Base-by-base conservation (phyloP, 1,140 invertebrate species). In the Apis florea region DNA sequence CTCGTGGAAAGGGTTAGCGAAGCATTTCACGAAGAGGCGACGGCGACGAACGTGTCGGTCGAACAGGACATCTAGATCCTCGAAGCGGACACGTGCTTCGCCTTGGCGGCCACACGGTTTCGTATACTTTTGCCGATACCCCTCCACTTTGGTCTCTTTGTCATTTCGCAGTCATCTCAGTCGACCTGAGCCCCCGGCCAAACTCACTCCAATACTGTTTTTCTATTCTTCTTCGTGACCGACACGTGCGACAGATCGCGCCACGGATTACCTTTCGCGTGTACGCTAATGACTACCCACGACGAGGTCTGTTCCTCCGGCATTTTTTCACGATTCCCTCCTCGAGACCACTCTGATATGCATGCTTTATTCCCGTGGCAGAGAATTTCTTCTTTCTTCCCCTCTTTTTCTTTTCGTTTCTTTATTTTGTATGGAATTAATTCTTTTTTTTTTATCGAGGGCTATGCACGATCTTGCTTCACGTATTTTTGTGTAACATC, bases 1-100 rank as follows among this genome's bases (percentile, higher is more conserved):
- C 12, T 61, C 24, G n/a, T 58, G 40, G 56, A 64, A 54, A 49
- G 69, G 53, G 26, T 67, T 67, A 82, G 83, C 85, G 78, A 88
- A 82, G 83, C 87, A 89, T 83, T 92, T 92, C 90, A 90, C 88
- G 89, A 83, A 90, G 89, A 83, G 89, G 87, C 91, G n/a, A n/a
- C 90, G 83, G 79, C 83, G 89, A 90, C 86, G 90, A 91, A 90
- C 86, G 85, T 87, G 88, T 85, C 67, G 66, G 78, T 31, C 40
- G 70, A 82, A 74, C 70, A 54, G 31, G 68, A 87, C 90, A 91
- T 92, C 90, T 91, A 92, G 90, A 91, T 92, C 88, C 89, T 79
- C 61, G 75, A 15, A 54, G 47, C 75, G 73, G 83, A 90, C 83
- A 88, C 90, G 89, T 92, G 90, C 89, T 88, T 87, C 84, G 87